Evolutionary conservation across 2,888 invertebrate species (phyloP), one percentile per base, ranked within the genome.

Genomic region (Trichogramma dendrolimi): DNA sequence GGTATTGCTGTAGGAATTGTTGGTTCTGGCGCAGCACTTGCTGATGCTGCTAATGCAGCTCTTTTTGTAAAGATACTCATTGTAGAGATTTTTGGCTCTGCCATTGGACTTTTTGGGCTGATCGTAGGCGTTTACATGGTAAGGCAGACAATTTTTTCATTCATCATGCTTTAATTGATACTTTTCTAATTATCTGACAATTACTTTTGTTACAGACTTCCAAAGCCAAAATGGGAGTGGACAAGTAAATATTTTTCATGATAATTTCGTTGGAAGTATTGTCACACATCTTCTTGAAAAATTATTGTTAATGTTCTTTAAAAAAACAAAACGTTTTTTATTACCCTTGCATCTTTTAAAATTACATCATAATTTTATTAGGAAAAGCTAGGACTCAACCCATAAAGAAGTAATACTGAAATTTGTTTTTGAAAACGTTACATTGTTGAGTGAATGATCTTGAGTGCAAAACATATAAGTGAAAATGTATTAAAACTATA

Each of bases 11-110:
- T 99, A 43, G 98, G 99, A n/a, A 91, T 98, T 73, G 97, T 99
- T 43, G 99, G 94, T 14, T 98, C 97, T 4, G 97, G 98, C 64
- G 98, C 99, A 50, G 99, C 99, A 14, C 84, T 99, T 7, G 91
- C 98, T 57, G 99, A 99, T 83, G 99, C 99, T 42, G 98, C 98
- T 48, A 96, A 99, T 78, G 89, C 95, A 14, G 87, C 92, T 4
- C 85, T 99, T 6, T 99, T 99, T 76, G 98, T 99, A 56, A 98
- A 97, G 81, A 96, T 99, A 79, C 86, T 99, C 50, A 97, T 99
- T 79, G 92, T 99, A 52, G 99, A 99, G 83, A 99, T 99, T 81
- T 99, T 99, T 78, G 99, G 96, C 63, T 96, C 95, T 75, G 99
- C 99, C 73, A 98, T 99, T 76, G 99, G 99, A 75, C 86, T 99